These are phyloP conservation scores for Eurosta solidaginis DNA, from an alignment of 1,140 invertebrate genomes.

Conservation along the genomic window DNA sequence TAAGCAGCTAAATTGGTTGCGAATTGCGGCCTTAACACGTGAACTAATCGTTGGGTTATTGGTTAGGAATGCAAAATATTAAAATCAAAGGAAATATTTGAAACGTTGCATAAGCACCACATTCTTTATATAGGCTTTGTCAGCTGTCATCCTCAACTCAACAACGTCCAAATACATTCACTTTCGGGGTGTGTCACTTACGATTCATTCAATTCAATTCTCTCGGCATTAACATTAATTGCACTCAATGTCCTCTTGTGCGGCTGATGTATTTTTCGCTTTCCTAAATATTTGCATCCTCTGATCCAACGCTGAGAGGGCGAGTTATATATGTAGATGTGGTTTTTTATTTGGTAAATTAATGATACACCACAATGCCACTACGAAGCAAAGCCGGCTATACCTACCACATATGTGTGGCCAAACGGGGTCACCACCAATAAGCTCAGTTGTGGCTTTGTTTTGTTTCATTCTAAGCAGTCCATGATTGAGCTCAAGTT, in stretches of 20 bases:
- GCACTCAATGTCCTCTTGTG: constrained; percentile 59
- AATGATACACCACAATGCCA: constrained; percentile 7
- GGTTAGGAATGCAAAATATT: too few species aligned
- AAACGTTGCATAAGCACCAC: too few species aligned
- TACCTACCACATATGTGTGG: constrained; percentile 31
- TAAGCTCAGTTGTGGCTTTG: constrained; percentile 14
- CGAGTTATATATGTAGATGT: not conserved
- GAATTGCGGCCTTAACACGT: not conserved
- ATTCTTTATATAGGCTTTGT: too few species aligned
- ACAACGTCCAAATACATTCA: constrained; percentile 16
- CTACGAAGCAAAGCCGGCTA: not conserved
- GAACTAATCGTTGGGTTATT: too few species aligned
- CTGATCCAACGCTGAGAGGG: not conserved
- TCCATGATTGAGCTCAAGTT: not conserved
- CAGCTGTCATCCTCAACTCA: too few species aligned
- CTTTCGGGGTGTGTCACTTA: constrained; percentile 54
- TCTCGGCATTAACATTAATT: constrained; percentile 60
- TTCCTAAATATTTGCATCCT: constrained; percentile 1
- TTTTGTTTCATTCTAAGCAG: not conserved
- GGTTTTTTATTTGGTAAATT: not conserved
- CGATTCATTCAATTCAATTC: constrained; percentile 22
- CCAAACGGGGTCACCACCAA: constrained; percentile 28
- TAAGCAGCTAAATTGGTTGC: not conserved
- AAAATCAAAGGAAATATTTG: too few species aligned
- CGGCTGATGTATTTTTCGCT: constrained; percentile 48